A percentile compares a stretch with the other conserved stretches of the same genome.
Conservation (phyloP, 35 echinoderm and acorn worm genomes). For the Lytechinus variegatus region DNA sequence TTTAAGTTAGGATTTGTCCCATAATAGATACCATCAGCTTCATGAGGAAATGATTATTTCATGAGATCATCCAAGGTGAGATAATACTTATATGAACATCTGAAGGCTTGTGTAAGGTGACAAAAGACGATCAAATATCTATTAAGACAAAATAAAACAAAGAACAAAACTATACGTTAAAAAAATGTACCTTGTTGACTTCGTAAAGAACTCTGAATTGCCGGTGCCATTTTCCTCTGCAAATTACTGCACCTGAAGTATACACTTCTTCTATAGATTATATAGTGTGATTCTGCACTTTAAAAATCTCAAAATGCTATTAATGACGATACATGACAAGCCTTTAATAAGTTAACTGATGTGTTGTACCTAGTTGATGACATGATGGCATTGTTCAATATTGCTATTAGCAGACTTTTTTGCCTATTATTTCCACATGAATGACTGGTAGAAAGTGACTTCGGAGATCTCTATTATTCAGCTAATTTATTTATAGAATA, state of each 20-base stretch:
- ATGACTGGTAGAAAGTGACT: neutral
- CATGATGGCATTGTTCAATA: neutral
- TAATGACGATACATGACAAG: neutral
- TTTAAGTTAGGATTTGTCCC: neutral
- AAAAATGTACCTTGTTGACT: neutral
- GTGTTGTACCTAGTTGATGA: neutral
- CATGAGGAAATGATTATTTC: neutral
- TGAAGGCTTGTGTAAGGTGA: neutral
- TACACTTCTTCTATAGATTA: neutral
- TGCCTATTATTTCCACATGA: neutral
- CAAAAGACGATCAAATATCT: neutral
- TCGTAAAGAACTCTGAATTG: neutral
- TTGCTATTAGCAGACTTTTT: neutral
- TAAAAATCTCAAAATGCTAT: neutral
- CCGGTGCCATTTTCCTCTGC: neutral
- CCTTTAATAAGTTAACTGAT: neutral
- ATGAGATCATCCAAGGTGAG: neutral
- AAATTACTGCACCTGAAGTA: neutral
- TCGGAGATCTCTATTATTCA: conserved; percentile 28
- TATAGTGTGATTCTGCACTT: neutral
- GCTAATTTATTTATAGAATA: conserved; percentile 44
- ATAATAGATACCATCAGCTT: neutral
- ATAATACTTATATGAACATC: neutral
- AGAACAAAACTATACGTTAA: neutral
- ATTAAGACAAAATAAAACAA: neutral